These are phyloP conservation scores for Odobenus rosmarus DNA, from an alignment of 2,113 vertebrate genomes.

Conservation along the genomic window DNA sequence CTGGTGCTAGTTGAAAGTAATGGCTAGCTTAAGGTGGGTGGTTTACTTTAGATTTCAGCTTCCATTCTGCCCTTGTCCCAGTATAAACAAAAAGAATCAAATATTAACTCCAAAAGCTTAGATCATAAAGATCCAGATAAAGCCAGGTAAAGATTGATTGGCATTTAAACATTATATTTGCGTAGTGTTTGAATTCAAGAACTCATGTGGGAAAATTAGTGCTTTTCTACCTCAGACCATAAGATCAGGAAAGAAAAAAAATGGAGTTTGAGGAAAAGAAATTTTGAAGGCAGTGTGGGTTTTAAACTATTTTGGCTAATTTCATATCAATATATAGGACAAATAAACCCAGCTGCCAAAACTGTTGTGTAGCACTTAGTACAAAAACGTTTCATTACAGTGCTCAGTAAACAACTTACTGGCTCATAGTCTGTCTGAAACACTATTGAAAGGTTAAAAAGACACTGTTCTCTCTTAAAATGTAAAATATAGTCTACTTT, in stretches of 20 bases:
- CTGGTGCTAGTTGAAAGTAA: background rate
- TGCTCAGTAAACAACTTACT: background rate
- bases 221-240: constrained; percentile 20
- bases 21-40: background rate
- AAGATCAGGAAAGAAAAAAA: background rate
- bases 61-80: background rate
- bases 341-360: background rate
- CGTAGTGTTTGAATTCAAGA: constrained; percentile 22
- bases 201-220: background rate
- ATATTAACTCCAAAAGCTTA: background rate
- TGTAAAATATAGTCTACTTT: background rate
- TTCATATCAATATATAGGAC: background rate
- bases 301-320: constrained; percentile 18
- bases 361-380: background rate
- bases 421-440: background rate
- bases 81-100: background rate
- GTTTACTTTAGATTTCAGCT: background rate
- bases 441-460: background rate
- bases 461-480: constrained; percentile 4
- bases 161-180: constrained; percentile 31
- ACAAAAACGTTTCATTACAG: background rate
- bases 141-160: background rate
- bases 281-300: background rate
- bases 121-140: background rate
- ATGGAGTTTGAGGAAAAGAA: background rate